A percentile compares a stretch with the other conserved stretches of the same genome.
phyloP scores from a whole-genome alignment of 2,888 invertebrate genomes.

The Thera britannica region DNA sequence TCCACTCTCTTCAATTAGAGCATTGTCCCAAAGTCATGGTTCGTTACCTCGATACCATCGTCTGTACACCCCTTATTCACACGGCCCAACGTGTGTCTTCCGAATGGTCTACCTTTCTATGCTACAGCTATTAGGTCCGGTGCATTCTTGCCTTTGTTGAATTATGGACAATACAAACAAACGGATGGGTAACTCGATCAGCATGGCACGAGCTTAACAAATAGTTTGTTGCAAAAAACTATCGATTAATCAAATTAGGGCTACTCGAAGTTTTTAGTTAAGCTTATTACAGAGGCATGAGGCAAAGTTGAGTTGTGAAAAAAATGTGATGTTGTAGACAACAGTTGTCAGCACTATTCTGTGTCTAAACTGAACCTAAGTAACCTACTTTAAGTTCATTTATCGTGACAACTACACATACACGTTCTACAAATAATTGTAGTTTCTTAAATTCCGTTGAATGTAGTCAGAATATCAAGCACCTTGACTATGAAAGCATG shows the following conservation, averaged over 20 bases:
- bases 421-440: not conserved
- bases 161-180: slow-evolving; percentile 9
- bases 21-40: slow-evolving; percentile 53
- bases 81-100: slow-evolving; percentile 60
- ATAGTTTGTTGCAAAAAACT: not conserved
- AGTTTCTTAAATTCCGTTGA: slow-evolving; percentile 33
- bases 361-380: not conserved
- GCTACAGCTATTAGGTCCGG: slow-evolving; percentile 1
- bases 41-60: slow-evolving; percentile 58
- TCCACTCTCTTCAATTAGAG: slow-evolving; percentile 53
- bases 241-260: too few species aligned
- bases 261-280: too few species aligned
- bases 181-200: not conserved
- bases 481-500: slow-evolving; percentile 45
- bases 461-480: slow-evolving; percentile 32
- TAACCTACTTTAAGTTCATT: not conserved
- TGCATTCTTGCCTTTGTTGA: slow-evolving; percentile 7
- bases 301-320: too few species aligned
- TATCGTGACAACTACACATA: not conserved
- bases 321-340: too few species aligned
- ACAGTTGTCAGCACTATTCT: too few species aligned
- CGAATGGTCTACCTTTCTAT: slow-evolving; percentile 45
- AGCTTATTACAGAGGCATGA: too few species aligned
- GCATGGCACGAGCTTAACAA: not conserved
- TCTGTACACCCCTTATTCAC: slow-evolving; percentile 67